These are phyloP conservation scores for Heterotis niloticus DNA, from an alignment of 2,113 vertebrate species.

Conservation along the genomic window DNA sequence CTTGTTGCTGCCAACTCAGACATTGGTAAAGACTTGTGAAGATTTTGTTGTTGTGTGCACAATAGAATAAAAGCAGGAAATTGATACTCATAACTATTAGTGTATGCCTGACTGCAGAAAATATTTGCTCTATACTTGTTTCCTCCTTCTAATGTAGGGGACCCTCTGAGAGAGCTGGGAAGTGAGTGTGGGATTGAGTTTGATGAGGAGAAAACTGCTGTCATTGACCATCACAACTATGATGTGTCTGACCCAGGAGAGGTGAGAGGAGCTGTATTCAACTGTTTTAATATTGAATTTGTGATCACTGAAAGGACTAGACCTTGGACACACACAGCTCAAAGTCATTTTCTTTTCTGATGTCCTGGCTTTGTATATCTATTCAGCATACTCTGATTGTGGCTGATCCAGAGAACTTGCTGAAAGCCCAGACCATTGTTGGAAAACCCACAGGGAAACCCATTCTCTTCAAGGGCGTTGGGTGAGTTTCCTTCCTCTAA, in stretches of 20 bases:
- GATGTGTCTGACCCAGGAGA: conserved; percentile 89
- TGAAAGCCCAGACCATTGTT: conserved; percentile 92
- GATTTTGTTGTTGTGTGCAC: not conserved
- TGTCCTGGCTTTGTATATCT: not conserved
- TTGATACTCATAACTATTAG: not conserved
- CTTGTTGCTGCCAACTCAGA: conserved; percentile 89
- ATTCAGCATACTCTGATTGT: conserved; percentile 88
- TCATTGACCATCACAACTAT: conserved; percentile 95
- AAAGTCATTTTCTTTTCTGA: not conserved
- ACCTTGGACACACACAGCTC: not conserved
- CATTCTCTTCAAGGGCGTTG: conserved; percentile 90
- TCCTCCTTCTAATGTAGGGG: conserved; percentile 63
- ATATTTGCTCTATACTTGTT: not conserved
- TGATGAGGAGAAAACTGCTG: conserved; percentile 92
- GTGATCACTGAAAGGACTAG: not conserved
- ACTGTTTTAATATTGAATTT: not conserved
- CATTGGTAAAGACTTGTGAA: conserved; percentile 70
- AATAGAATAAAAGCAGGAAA: not conserved
- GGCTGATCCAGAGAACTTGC: conserved; percentile 83
- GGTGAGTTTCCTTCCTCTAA: conserved; percentile 64
- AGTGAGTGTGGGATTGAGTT: conserved; percentile 97
- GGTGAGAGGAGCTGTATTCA: conserved; percentile 55
- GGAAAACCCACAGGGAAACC: conserved; percentile 79
- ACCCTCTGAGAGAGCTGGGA: conserved; percentile 90
- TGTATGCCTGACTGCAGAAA: not conserved